Percentiles rank a stretch among this genome's conserved stretches.
phyloP scores from a whole-genome alignment of 2,797 vertebrate genomes.

The Syngnathus rostellatus region DNA sequence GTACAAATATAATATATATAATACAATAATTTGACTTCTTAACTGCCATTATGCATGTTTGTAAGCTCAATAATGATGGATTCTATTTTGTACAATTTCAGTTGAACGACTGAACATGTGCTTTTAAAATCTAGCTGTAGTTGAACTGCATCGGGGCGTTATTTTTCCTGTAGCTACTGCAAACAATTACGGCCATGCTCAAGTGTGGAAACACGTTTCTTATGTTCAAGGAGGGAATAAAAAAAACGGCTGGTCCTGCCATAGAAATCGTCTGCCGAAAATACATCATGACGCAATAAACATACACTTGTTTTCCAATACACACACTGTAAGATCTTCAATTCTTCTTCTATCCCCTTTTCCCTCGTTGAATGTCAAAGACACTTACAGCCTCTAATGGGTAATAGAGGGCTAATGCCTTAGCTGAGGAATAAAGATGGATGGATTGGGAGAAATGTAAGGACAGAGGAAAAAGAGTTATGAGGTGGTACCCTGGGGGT shows the following conservation, averaged over 20 bases:
- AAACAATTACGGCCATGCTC: too few species aligned
- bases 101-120: too few species aligned
- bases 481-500: slow-evolving; percentile 64
- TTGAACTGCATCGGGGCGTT: too few species aligned
- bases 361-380: slow-evolving; percentile 41
- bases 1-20: too few species aligned
- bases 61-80: too few species aligned
- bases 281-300: not conserved
- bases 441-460: slow-evolving; percentile 44
- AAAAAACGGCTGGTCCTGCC: not conserved
- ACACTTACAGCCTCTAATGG: slow-evolving; percentile 50
- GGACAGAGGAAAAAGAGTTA: slow-evolving; percentile 56
- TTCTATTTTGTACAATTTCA: not conserved
- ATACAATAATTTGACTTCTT: too few species aligned
- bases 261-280: not conserved
- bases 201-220: too few species aligned
- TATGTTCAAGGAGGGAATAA: too few species aligned
- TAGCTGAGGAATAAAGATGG: slow-evolving; percentile 50
- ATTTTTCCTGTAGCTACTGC: too few species aligned
- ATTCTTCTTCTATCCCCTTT: not conserved
- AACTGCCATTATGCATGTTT: too few species aligned
- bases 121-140: too few species aligned
- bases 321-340: not conserved
- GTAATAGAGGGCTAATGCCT: slow-evolving; percentile 64
- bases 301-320: not conserved